A percentile compares a stretch with the other conserved stretches of the same genome.
phyloP scores from a whole-genome alignment of 2,113 vertebrate species.

The Lutjanus erythropterus region DNA sequence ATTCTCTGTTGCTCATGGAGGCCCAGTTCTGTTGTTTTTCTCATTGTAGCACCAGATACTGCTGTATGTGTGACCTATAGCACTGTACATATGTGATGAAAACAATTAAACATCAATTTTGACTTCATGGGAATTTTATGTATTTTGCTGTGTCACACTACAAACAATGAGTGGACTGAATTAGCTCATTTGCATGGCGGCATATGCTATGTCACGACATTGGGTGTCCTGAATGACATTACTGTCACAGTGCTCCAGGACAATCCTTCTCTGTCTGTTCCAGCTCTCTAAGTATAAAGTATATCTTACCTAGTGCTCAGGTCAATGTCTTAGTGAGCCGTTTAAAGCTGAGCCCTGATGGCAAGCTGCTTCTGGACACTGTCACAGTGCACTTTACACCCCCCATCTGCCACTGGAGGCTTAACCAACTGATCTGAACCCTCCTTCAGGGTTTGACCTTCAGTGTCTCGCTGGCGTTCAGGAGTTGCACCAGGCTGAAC shows the following conservation, averaged over 20 bases:
- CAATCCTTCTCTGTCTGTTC: constrained; percentile 2
- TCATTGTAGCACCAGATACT: too few relatives aligned
- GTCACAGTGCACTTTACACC: constrained; percentile 36
- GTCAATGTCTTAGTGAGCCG: constrained; percentile 55
- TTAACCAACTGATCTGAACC: constrained; percentile 62
- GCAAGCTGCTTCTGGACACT: constrained; percentile 51
- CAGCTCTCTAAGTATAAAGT: neutral
- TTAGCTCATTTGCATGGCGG: neutral
- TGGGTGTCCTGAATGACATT: neutral
- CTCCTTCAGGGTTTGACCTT: constrained; percentile 50
- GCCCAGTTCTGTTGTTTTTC: too few relatives aligned
- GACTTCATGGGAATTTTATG: too few relatives aligned
- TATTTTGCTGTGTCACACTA: neutral
- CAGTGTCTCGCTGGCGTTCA: neutral
- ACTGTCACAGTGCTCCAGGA: neutral
- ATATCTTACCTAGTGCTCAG: constrained; percentile 15
- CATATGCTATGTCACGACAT: neutral
- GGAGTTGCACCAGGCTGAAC: constrained; percentile 11
- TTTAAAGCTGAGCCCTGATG: constrained; percentile 67
- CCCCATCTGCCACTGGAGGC: constrained; percentile 74
- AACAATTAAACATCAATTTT: too few relatives aligned
- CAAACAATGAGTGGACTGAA: neutral
- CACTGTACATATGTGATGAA: too few relatives aligned
- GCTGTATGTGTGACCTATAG: too few relatives aligned
- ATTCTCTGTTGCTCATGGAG: too few relatives aligned